phyloP scores from a whole-genome alignment of 2,797 vertebrate genomes.

The Enteromius argenteus region DNA sequence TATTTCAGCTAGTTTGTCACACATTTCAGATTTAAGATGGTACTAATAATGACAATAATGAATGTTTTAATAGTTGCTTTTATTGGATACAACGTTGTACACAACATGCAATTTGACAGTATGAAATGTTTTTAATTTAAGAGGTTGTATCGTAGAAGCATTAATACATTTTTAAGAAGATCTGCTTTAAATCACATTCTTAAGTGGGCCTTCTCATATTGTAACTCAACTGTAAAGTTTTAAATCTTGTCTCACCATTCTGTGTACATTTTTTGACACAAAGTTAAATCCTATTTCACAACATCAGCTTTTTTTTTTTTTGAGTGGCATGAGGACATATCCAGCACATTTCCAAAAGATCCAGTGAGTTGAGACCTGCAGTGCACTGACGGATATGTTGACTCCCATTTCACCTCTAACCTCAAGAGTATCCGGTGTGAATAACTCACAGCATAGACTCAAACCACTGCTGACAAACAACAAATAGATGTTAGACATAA shows the following conservation, averaged over 20 bases:
- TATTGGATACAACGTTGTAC: background rate
- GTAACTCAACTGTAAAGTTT: background rate
- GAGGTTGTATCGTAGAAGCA: background rate
- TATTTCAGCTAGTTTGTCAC: background rate
- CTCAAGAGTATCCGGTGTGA: conserved; percentile 24
- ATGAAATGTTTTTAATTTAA: conserved; percentile 22
- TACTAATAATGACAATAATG: background rate
- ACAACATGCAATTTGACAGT: background rate
- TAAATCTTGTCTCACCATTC: background rate
- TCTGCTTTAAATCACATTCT: conserved; percentile 7
- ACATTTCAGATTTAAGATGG: background rate
- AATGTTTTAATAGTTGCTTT: conserved; percentile 16
- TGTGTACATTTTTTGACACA: background rate
- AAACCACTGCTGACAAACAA: conserved; percentile 16
- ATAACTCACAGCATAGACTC: conserved; percentile 3
- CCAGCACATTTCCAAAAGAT: background rate
- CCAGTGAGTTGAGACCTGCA: conserved; percentile 6
- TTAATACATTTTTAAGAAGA: conserved; percentile 4
- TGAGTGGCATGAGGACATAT: background rate
- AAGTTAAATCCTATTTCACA: background rate
- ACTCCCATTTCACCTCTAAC: conserved; percentile 34
- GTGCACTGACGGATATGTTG: conserved; percentile 8
- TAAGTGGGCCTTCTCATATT: conserved; percentile 1
- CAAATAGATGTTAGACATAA: conserved; percentile 1
- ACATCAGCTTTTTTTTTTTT: background rate